phyloP scores from a whole-genome alignment of 2,797 vertebrate species.

The Eutrigla gurnardus region DNA sequence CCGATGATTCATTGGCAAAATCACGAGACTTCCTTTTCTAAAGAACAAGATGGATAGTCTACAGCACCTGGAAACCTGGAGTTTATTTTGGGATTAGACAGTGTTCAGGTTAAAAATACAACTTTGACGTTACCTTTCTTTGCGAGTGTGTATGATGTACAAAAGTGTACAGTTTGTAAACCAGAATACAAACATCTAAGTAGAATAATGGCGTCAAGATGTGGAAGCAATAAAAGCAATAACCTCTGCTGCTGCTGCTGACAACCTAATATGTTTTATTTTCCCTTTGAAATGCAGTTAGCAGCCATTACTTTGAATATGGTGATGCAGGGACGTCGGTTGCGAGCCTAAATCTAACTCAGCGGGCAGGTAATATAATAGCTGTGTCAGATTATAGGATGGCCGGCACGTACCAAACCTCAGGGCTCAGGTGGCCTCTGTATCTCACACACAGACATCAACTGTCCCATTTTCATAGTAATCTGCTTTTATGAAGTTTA shows the following conservation, averaged over 20 bases:
- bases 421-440: constrained; percentile 72
- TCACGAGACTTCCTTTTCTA: constrained; percentile 42
- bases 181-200: constrained; percentile 40
- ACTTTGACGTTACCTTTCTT: constrained; percentile 28
- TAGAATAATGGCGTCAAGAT: constrained; percentile 32
- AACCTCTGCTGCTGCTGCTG: constrained; percentile 33
- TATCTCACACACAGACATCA: constrained; percentile 25
- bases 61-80: constrained; percentile 33
- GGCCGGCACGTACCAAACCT: constrained; percentile 63
- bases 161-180: constrained; percentile 38
- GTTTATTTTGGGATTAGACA: constrained; percentile 45
- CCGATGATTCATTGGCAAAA: constrained; percentile 63
- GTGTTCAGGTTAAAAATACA: constrained; percentile 46
- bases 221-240: constrained; percentile 56
- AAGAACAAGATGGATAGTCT: constrained; percentile 38
- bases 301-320: constrained; percentile 73
- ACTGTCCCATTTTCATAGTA: constrained; percentile 52
- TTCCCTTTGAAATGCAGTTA: constrained; percentile 69
- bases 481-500: constrained; percentile 60
- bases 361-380: constrained; percentile 73
- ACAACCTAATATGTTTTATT: constrained; percentile 54
- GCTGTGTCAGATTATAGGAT: constrained; percentile 64
- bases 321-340: constrained; percentile 58
- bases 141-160: not conserved
- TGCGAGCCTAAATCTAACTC: constrained; percentile 63